These are phyloP conservation scores for Alcedo quadribrachys DNA, from an alignment of 2,797 vertebrate genomes.

Conservation along the genomic window DNA sequence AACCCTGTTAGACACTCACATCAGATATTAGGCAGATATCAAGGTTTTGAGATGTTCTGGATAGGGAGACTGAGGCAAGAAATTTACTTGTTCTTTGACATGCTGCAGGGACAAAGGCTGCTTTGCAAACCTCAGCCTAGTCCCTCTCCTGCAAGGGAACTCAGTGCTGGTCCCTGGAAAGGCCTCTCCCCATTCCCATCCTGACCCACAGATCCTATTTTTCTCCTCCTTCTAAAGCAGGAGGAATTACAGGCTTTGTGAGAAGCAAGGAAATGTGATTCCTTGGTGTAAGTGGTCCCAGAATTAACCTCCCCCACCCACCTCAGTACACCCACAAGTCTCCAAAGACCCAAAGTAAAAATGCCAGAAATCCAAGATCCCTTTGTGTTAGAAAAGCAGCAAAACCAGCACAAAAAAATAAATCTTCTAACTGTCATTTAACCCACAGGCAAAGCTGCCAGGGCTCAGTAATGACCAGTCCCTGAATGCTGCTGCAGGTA, in stretches of 20 bases:
- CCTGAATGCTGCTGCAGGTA: conserved; percentile 18
- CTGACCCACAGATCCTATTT: background rate
- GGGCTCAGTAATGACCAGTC: conserved; percentile 13
- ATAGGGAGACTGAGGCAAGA: background rate
- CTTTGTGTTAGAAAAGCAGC: background rate
- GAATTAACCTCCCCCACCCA: background rate
- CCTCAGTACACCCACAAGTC: rapidly evolving
- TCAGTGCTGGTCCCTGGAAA: background rate
- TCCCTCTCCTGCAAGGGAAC: background rate
- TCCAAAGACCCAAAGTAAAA: background rate
- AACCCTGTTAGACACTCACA: background rate
- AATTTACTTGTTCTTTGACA: background rate
- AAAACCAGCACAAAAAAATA: background rate
- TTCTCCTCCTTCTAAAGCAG: background rate
- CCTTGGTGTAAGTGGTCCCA: background rate
- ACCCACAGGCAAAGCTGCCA: conserved; percentile 13
- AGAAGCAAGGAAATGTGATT: background rate
- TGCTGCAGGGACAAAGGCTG: background rate
- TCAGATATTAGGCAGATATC: background rate
- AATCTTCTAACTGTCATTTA: background rate
- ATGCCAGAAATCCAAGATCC: background rate
- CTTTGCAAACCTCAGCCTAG: background rate
- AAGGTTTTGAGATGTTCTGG: background rate
- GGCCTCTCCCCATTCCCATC: background rate
- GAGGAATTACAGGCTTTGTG: background rate